Percentiles rank a stretch among this genome's conserved stretches.
Conservation (phyloP, 1,140 invertebrate genomes). For the Tetranychus urticae region DNA sequence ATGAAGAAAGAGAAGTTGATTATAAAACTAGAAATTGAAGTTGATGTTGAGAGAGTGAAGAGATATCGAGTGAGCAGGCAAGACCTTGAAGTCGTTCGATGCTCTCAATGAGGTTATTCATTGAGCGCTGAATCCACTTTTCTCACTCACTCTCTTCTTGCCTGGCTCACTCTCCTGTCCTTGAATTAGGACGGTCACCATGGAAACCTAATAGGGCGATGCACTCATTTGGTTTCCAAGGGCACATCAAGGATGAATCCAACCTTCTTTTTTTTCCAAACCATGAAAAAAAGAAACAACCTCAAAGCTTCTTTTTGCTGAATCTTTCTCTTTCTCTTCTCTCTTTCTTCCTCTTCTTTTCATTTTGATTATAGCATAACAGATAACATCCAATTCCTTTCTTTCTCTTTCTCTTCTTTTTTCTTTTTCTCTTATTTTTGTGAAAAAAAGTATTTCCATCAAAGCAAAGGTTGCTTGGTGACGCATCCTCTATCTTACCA, state of each 20-base stretch:
- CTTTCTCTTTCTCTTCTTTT: too few relatives aligned
- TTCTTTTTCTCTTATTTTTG: not conserved
- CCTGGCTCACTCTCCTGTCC: slow-evolving; percentile 19
- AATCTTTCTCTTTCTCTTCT: not conserved
- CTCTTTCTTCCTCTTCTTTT: too few relatives aligned
- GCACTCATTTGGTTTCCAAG: not conserved
- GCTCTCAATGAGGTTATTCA: not conserved
- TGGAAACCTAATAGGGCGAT: not conserved
- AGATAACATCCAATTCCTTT: too few relatives aligned
- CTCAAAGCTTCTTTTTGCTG: not conserved
- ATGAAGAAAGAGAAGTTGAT: too few relatives aligned
- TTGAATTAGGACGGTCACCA: not conserved
- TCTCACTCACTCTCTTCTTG: not conserved
- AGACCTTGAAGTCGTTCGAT: too few relatives aligned
- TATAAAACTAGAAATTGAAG: too few relatives aligned
- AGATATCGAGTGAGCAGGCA: too few relatives aligned
- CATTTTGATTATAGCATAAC: too few relatives aligned
- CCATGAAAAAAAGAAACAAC: too few relatives aligned
- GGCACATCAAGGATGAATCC: not conserved
- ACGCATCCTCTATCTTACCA: not conserved
- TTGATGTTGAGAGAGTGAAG: too few relatives aligned
- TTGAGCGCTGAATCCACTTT: not conserved
- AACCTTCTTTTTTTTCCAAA: not conserved
- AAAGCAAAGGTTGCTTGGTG: not conserved
- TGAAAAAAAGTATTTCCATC: not conserved